Percentiles rank a stretch among this genome's conserved stretches.
phyloP scores from a whole-genome alignment of 1,140 invertebrate species.

The Euura saliciscinereae region DNA sequence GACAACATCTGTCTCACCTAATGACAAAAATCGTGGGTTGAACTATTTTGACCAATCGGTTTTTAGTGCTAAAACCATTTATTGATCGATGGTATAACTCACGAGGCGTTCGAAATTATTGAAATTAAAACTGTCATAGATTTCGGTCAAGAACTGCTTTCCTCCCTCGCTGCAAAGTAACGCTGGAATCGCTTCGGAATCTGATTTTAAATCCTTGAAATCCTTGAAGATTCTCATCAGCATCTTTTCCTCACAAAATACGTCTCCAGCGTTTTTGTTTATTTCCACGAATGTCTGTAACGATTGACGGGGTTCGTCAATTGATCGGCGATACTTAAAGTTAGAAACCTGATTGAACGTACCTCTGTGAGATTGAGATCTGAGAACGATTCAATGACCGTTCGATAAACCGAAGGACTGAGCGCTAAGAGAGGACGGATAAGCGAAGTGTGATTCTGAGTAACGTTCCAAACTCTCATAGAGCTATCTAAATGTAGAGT shows the following conservation, averaged over 20 bases:
- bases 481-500: conserved; percentile 41
- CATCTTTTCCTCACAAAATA: conserved; percentile 58
- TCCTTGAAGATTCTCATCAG: conserved; percentile 57
- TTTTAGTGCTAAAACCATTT: conserved; percentile 15
- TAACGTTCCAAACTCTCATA: conserved; percentile 37
- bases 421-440: conserved; percentile 43
- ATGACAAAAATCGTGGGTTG: conserved; percentile 17
- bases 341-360: conserved; percentile 11
- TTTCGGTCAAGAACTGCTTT: conserved; percentile 58
- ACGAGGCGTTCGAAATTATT: conserved; percentile 59
- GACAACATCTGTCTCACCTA: conserved; percentile 41
- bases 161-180: conserved; percentile 59
- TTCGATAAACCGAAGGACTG: conserved; percentile 39
- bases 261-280: conserved; percentile 45
- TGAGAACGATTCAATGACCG: conserved; percentile 39
- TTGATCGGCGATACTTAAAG: neutral
- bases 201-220: conserved; percentile 38
- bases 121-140: conserved; percentile 61
- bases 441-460: conserved; percentile 34
- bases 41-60: conserved; percentile 9
- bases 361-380: conserved; percentile 41
- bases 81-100: conserved; percentile 33
- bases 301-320: neutral
- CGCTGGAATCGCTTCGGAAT: conserved; percentile 33
- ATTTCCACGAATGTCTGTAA: conserved; percentile 54